Base-by-base conservation (phyloP, 2,888 invertebrate genomes). In the Volucella zonaria region DNA sequence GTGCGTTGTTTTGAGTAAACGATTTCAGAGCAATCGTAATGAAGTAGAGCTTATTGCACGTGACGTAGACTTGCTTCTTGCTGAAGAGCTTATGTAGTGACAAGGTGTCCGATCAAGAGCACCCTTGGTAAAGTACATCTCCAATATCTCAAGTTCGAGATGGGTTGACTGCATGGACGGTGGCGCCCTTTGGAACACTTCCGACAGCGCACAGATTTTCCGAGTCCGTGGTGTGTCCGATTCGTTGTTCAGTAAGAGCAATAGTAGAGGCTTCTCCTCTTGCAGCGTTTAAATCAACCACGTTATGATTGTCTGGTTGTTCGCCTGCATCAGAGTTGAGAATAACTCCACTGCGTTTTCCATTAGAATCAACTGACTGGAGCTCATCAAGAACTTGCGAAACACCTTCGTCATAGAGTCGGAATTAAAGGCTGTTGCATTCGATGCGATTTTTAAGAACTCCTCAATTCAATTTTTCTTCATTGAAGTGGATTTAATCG, bases 1-100 rank as follows among this genome's bases (percentile, higher is more conserved):
- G n/a, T n/a, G n/a, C n/a, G 91, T n/a, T n/a, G n/a, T n/a, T 89
- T 73, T 92, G 91, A 0, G 90, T 90, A 42, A 89, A 89, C 2
- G 91, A 90, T 71, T 90, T 90, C 38, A 92, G 75, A 4, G 90
- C 89, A 18, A 89, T 87, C 2, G 90, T 90, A 15, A 91, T 87
- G 68, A 89, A 87, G 2, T 90, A 82, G 42, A 90, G 89, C 6
- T 89, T 89, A 10, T 90, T 89, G 23, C 87, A 88, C 52, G 89
- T 89, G 6, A 70, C 56, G 68, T 88, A 82, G 4, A 88, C 82
- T 73, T 81, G 85, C 40, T 78, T 81, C 51, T 54, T 64, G 8
- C 64, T 64, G 0, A 86, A 31, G 15, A 77, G 68, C n/a, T 61
- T 79, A 45, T 89, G 89, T 3, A 87, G n/a, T 54, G 77, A 66